These are phyloP conservation scores for Catocala fraxini DNA, from an alignment of 2,888 invertebrate species.

Conservation along the genomic window DNA sequence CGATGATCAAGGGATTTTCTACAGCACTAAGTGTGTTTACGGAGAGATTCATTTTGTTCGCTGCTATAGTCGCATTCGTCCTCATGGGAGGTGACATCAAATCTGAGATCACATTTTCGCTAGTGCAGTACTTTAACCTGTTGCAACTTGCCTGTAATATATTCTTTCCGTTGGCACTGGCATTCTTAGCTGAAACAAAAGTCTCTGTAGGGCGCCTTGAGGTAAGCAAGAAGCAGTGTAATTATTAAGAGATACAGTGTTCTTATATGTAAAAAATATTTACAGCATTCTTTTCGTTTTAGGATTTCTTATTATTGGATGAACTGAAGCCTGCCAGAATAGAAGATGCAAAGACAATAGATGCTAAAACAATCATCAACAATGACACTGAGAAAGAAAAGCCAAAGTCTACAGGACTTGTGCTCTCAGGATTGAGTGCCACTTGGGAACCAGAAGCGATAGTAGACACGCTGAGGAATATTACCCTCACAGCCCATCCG, in stretches of 20 bases:
- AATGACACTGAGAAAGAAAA: constrained; percentile 67
- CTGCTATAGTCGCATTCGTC: constrained; percentile 92
- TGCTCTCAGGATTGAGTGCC: constrained; percentile 75
- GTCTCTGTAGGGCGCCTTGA: constrained; percentile 89
- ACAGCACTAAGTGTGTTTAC: constrained; percentile 92
- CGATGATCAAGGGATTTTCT: constrained; percentile 90
- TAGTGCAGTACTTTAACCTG: constrained; percentile 93
- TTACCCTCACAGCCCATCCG: constrained; percentile 82
- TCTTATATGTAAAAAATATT: too few species aligned
- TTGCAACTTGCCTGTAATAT: constrained; percentile 90
- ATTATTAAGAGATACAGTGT: too few species aligned
- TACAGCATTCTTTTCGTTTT: constrained; percentile 30
- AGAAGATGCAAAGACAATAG: constrained; percentile 55
- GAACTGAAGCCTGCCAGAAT: constrained; percentile 68
- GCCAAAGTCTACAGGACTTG: constrained; percentile 64
- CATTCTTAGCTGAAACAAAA: constrained; percentile 88
- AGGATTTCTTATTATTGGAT: constrained; percentile 81
- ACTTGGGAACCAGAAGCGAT: constrained; percentile 80
- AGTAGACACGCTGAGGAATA: constrained; percentile 85
- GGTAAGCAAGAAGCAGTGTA: constrained; percentile 64
- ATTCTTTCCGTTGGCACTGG: constrained; percentile 88
- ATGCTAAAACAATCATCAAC: constrained; percentile 53
- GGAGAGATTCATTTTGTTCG: constrained; percentile 93
- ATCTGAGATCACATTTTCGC: constrained; percentile 91
- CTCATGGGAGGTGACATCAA: constrained; percentile 88